Conservation (phyloP, 2,113 vertebrate genomes). For the cat (Felis catus) region F.catus_Fca126_mat1.0 CM031415.1:115689501-115690000, state of each 20-base stretch:
- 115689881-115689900: neutral
- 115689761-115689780: slow-evolving; percentile 2
- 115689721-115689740: slow-evolving; percentile 14
- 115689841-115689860: neutral
- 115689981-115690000: neutral
- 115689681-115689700: neutral
- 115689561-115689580: neutral
- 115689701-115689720: neutral
- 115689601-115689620: slow-evolving; percentile 33
- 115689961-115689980: neutral
- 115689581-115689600: slow-evolving; percentile 42
- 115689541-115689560: slow-evolving; percentile 28
- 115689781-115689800: slow-evolving; percentile 34
- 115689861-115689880: neutral
- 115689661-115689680: slow-evolving; percentile 33
- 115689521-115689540: slow-evolving; percentile 34
- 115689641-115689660: slow-evolving; percentile 2
- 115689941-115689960: neutral
- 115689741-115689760: slow-evolving; percentile 25
- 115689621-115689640: slow-evolving; percentile 8
- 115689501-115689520: slow-evolving; percentile 4
- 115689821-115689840: neutral
- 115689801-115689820: slow-evolving; percentile 11
- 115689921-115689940: neutral
- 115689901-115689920: neutral